Evolutionary conservation across 2,888 invertebrate species (phyloP), one percentile per base, ranked within the genome.

Genomic region (Drosophila siamana): DNA sequence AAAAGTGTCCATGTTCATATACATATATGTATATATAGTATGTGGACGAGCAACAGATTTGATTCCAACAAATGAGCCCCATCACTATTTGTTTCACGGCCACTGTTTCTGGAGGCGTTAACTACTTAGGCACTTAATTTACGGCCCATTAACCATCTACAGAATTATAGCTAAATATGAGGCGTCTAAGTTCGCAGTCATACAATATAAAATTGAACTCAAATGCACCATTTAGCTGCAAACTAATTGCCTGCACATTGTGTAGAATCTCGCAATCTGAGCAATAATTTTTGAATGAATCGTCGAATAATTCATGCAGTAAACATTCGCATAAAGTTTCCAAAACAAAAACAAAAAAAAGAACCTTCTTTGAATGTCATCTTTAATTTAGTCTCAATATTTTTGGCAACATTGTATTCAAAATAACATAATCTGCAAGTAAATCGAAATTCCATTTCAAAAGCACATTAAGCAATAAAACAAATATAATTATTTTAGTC

Each of bases 131-230:
- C 47, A 36, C 60, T 64, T 64, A 75, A 78, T 56, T 62, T 51
- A 46, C 61, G 79, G 64, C 24, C 50, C 73, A 73, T 85, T 68
- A 69, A 62, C 24, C 9, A n/a, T 26, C 19, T 60, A 69, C 75
- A 55, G 55, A 63, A 61, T 56, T 47, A 51, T 16, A 6, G 40
- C 2, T 15, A 22, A 15, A 16, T 26, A 26, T 6, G 1, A 6
- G 1, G 26, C 26, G 26, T 4, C 26, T 6, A 26, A 26, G 5
- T 38, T 38, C 6, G 1, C 13, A 15, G 4, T 38, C 15, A 13
- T 13, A 13, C n/a, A n/a, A n/a, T n/a, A n/a, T 28, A 9, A 2
- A 28, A 28, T 28, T 6, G 28, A 6, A 28, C 7, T n/a, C 36
- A 36, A 11, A 30, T 11, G 9, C 30, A 30, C 11, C 11, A 9